A percentile compares a stretch with the other conserved stretches of the same genome.
phyloP scores from a whole-genome alignment of 2,888 invertebrate genomes.

The Rhodophaea formosa region DNA sequence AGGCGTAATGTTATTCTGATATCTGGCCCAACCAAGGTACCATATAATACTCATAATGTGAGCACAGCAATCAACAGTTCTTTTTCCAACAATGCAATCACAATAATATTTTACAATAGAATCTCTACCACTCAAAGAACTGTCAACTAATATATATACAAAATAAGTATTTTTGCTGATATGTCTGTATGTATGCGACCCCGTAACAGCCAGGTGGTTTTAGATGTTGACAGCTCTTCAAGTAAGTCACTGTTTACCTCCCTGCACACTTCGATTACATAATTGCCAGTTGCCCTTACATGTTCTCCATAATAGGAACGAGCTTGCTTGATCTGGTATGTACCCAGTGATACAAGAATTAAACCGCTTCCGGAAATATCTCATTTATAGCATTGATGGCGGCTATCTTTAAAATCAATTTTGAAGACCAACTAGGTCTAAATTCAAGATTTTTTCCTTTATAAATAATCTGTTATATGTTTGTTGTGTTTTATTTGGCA shows the following conservation, averaged over 20 bases:
- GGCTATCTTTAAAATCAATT: too few relatives aligned
- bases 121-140: not conserved
- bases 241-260: conserved; percentile 17
- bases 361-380: too few relatives aligned
- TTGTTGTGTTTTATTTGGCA: too few relatives aligned
- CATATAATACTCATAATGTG: not conserved
- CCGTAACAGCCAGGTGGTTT: conserved; percentile 1
- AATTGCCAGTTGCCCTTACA: conserved; percentile 22
- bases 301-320: conserved; percentile 28
- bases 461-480: too few relatives aligned
- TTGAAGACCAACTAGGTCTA: too few relatives aligned
- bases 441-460: too few relatives aligned
- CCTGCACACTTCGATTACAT: conserved; percentile 24
- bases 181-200: conserved; percentile 1
- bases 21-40: not conserved
- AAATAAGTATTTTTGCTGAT: not conserved
- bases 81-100: conserved; percentile 19
- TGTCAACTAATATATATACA: conserved; percentile 11
- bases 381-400: too few relatives aligned
- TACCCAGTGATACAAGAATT: conserved; percentile 18
- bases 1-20: not conserved
- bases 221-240: conserved; percentile 1
- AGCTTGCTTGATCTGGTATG: conserved; percentile 24
- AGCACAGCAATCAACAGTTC: not conserved
- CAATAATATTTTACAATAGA: conserved; percentile 20